Percentiles rank a stretch among this genome's conserved stretches.
Evolutionary conservation across 2,797 vertebrate genomes (phyloP).

Genomic region (Falco biarmicus): DNA sequence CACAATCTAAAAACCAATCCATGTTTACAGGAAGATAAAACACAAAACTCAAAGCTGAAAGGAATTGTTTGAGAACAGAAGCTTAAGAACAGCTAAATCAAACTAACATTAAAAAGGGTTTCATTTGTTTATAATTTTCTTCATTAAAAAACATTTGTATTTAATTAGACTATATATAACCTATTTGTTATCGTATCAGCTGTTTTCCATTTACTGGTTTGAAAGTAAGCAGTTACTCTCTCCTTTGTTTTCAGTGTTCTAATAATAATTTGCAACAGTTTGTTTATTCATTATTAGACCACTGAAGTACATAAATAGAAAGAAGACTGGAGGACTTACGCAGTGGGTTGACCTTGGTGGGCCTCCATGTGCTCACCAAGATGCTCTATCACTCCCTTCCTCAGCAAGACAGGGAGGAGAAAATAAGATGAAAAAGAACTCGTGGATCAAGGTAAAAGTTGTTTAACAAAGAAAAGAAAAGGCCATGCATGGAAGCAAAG

Average conservation of each 20-base stretch:
- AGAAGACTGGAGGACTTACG: accelerated
- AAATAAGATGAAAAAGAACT: neutral
- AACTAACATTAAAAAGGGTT: neutral
- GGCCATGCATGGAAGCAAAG: neutral
- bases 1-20: neutral
- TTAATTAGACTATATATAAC: neutral
- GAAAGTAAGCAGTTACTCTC: neutral
- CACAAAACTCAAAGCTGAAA: neutral
- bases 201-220: neutral
- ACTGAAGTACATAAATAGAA: neutral
- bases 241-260: neutral
- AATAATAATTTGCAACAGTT: neutral
- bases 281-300: neutral
- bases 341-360: neutral
- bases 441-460: neutral
- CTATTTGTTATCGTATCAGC: neutral
- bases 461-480: neutral
- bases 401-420: neutral
- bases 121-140: neutral
- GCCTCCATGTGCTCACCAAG: neutral
- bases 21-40: neutral
- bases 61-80: neutral
- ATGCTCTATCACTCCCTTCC: neutral
- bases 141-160: neutral
- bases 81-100: neutral